Base-by-base conservation (phyloP, 2,888 invertebrate genomes). In the Mongoloraphidia duomilia region DNA sequence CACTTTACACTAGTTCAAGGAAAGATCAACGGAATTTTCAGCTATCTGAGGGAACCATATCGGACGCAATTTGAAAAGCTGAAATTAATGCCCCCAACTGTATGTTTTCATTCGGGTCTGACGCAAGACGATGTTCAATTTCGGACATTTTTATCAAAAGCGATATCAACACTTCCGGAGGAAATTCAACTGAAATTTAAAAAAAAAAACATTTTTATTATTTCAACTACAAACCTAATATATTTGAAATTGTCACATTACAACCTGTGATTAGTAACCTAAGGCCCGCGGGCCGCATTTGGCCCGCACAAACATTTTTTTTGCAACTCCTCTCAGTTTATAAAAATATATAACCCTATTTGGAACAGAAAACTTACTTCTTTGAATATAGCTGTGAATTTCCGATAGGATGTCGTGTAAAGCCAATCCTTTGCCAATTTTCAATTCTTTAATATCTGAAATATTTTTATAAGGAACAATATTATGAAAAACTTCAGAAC, bases 331-430 rank as follows among this genome's bases (percentile, higher is more conserved):
- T 6, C 26, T 26, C 6, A 6, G 26, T 1, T 26, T 33, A 11
- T 14, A 36, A 46, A 26, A 48, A 37, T 45, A 11, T 10, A 45
- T 13, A 43, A 43, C 14, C 8, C 40, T 26, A 34, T 33, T 40
- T 40, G 41, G 36, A 42, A 44, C 47, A 40, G 36, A 36, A 8
- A 41, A 76, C 80, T 72, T 74, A 94, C 94, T 80, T 77, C 87
- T 79, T 68, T 91, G 89, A 44, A 96, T 79, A 60, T 84, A 83
- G 5, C 76, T 69, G 66, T 96, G 95, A 11, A 97, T 71, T 69
- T 96, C 94, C 1, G 92, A 86, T 44, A 98, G 66, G 57, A 98
- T 92, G 64, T 98, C 97, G 54, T 84, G 82, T 33, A 98, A 73
- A 0, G 97, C 95, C 51, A 96, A 72, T 4, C 97, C 97, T 71